Base-by-base conservation (phyloP, 2,797 vertebrate species). In the Thripadectes ignobilis region DNA sequence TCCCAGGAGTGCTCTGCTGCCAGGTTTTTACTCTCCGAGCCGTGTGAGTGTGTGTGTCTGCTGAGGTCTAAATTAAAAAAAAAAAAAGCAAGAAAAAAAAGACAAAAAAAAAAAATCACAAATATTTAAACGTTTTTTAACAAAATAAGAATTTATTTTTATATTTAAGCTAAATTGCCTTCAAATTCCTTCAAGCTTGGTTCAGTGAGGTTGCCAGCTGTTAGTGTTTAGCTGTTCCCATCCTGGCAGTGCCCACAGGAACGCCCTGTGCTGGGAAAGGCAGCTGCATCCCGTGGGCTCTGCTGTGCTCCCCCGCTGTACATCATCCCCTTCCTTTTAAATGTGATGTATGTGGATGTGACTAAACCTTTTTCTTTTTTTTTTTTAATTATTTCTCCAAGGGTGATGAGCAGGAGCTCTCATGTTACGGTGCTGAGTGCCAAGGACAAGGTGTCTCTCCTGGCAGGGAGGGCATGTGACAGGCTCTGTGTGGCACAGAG, bases 141-240 rank as follows among this genome's bases (percentile, higher is more conserved):
- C 92, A 89, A 96, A 97, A 96, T 96, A 98, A 98, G 97, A 97
- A 97, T 98, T 98, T 98, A 98, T 98, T 98, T 98, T 98, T 98
- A 95, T 98, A 98, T 98, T 98, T 98, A 98, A 98, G 98, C 98
- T 98, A 97, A 98, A 98, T 98, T 98, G 98, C 98, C 98, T 98
- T 98, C 96, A 96, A 98, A 97, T 98, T 98, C 98, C 98, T 98
- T 98, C 98, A 98, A 98, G 98, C 98, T 98, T 98, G 98, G 98
- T 98, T 98, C 98, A 98, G 92, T 97, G 98, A 98, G 97, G 93
- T 96, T 95, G 89, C 97, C 93, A 55, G 92, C 26, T 52, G 17
- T 86, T 96, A 94, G 95, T 88, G 90, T 79, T 81, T 84, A 78
- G 96, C 88, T 71, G 69, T 89, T 61, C 81, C 45, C 55, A 79